Percentiles rank a stretch among this genome's conserved stretches.
phyloP scores from a whole-genome alignment of 2,888 invertebrate genomes.

The Synergus laeviventris region DNA sequence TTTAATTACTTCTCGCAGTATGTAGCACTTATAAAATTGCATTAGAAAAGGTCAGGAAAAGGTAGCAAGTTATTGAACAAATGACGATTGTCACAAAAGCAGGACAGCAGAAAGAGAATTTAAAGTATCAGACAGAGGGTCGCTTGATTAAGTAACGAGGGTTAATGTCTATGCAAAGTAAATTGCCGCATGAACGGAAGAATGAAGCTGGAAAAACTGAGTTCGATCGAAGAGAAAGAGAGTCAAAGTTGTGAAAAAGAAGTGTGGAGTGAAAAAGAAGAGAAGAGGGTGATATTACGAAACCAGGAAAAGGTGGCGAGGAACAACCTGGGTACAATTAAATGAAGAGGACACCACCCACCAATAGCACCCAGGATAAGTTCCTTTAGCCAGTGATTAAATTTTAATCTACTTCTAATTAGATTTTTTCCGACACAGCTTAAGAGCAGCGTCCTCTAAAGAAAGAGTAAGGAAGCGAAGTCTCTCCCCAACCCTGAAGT shows the following conservation, averaged over 20 bases:
- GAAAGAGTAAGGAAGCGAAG: conserved; percentile 47
- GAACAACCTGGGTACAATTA: conserved; percentile 63
- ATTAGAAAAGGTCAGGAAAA: too few species aligned
- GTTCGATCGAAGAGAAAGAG: conserved; percentile 28
- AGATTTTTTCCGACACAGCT: conserved; percentile 62
- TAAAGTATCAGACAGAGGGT: conserved; percentile 52
- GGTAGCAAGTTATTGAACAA: too few species aligned
- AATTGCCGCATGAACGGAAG: conserved; percentile 56
- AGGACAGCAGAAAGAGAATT: conserved; percentile 33
- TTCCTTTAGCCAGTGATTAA: conserved; percentile 71
- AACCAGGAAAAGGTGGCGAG: conserved; percentile 47
- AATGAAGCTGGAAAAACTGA: conserved; percentile 50
- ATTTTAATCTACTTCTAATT: conserved; percentile 74
- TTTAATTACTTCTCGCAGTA: too few species aligned
- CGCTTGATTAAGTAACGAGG: conserved; percentile 62
- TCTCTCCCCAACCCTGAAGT: conserved; percentile 45
- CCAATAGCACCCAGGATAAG: conserved; percentile 66
- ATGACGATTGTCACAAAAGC: not conserved
- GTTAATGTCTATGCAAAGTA: conserved; percentile 64
- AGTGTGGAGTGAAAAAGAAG: conserved; percentile 3
- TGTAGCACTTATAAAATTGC: too few species aligned
- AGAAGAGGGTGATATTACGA: conserved; percentile 46
- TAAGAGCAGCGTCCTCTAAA: conserved; percentile 21
- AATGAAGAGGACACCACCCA: conserved; percentile 69
- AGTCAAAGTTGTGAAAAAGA: conserved; percentile 30